A percentile compares a stretch with the other conserved stretches of the same genome.
Conservation (phyloP, 2,113 vertebrate genomes). For the Meleagris gallopavo region DNA sequence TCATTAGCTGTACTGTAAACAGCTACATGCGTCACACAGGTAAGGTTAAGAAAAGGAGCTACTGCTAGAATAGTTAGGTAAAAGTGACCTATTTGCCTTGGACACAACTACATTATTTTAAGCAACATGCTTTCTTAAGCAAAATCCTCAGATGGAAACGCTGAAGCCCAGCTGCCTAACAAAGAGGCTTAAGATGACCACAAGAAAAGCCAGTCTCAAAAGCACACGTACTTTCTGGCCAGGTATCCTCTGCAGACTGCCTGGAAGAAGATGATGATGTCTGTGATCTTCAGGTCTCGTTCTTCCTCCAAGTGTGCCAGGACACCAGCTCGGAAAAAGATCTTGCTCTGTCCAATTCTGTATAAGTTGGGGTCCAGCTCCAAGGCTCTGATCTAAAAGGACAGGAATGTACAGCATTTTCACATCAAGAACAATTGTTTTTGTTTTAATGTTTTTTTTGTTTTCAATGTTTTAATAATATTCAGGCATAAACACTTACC, state of each 20-base stretch:
- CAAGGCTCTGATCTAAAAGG: constrained; percentile 89
- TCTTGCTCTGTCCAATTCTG: constrained; percentile 98
- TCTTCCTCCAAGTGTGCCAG: constrained; percentile 97
- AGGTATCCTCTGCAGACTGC: constrained; percentile 95
- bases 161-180: neutral
- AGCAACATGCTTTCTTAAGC: neutral
- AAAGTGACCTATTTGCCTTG: neutral
- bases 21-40: neutral
- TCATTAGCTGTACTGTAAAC: neutral
- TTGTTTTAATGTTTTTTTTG: fast-evolving
- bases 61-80: neutral
- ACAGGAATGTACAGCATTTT: neutral
- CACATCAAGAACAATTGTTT: neutral
- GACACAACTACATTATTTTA: neutral
- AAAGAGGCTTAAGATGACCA: neutral
- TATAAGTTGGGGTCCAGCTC: constrained; percentile 97
- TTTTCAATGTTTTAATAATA: neutral
- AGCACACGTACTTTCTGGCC: constrained; percentile 90
- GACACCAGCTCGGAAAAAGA: constrained; percentile 97
- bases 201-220: fast-evolving
- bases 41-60: neutral
- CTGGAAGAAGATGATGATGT: constrained; percentile 99
- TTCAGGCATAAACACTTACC: constrained; percentile 75
- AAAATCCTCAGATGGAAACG: neutral
- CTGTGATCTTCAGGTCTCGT: constrained; percentile 96